Base-by-base conservation (phyloP, 2,888 invertebrate genomes). In the Yponomeuta sedellus region DNA sequence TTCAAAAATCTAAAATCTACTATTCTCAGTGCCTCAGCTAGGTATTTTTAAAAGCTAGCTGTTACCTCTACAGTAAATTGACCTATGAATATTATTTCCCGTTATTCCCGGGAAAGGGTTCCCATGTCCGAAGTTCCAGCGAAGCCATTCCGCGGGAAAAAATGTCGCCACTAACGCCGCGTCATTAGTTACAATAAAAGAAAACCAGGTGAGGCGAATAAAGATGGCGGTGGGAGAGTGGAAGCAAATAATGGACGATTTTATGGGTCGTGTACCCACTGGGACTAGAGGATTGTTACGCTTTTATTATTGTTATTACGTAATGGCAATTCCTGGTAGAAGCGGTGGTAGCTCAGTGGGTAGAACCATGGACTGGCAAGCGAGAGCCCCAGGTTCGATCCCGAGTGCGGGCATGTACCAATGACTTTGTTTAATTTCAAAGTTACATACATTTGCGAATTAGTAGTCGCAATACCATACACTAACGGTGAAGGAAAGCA, bases 181-280 rank as follows among this genome's bases (percentile, higher is more conserved):
- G 25, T 22, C 59, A 59, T 59, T 22, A 59, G 59, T 59, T 25
- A 59, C 59, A 59, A 59, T 59, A 59, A 59, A 59, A 59, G 59
- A 59, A 20, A 59, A 20, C 59, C 20, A 59, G 22, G 59, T 22
- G 22, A 59, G 11, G 59, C 20, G 59, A 20, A 59, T 59, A 59
- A 59, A 59, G 20, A 20, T 25, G 22, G 59, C 22, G 25, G 34
- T 8, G 34, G 25, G 25, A 20, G 59, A 19, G 59, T 10, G 59
- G 25, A 11, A 59, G 20, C 59, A 59, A 59, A 59, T 59, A 59
- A 59, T 25, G 12, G 59, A 25, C 25, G 22, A 59, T 59, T 59
- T 59, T 59, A 59, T 52, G 44, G 16, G 16, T 52, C 44, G 1
- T 16, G 44, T 3, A 52, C 44, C 16, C 44, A 16, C 16, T 16